phyloP scores from a whole-genome alignment of 2,113 vertebrate genomes.

The Callopanchax toddi region DNA sequence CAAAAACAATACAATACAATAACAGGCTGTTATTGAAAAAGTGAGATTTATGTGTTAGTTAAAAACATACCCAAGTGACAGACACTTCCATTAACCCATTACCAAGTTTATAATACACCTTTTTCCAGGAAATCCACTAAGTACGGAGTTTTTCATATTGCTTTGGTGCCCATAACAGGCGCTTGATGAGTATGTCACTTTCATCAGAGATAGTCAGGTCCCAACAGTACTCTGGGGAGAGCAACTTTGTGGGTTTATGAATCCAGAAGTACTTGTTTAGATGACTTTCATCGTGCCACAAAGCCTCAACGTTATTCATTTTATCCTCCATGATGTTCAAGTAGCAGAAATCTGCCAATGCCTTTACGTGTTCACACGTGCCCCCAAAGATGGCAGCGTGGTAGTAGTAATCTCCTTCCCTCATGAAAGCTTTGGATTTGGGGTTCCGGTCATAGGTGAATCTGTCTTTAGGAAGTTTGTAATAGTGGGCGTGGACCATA shows the following conservation, averaged over 20 bases:
- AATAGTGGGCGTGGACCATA: constrained; percentile 77
- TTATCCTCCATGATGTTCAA: constrained; percentile 66
- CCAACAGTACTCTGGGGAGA: constrained; percentile 84
- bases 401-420: constrained; percentile 75
- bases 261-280: constrained; percentile 81
- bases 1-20: no score
- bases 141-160: constrained; percentile 42
- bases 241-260: constrained; percentile 75
- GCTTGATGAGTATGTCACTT: constrained; percentile 33
- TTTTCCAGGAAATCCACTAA: no score
- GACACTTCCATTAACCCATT: not conserved
- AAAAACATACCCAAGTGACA: not conserved
- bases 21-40: no score
- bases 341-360: constrained; percentile 63
- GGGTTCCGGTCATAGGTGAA: constrained; percentile 74
- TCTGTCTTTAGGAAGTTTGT: constrained; percentile 44
- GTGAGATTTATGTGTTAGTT: no score
- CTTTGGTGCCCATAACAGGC: constrained; percentile 62
- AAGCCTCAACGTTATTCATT: constrained; percentile 70
- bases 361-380: constrained; percentile 57
- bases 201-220: not conserved
- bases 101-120: not conserved
- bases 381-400: constrained; percentile 81
- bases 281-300: constrained; percentile 84
- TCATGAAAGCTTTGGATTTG: constrained; percentile 71